Conservation (phyloP, 2,797 vertebrate species). For the Gobio occitaniae region DNA sequence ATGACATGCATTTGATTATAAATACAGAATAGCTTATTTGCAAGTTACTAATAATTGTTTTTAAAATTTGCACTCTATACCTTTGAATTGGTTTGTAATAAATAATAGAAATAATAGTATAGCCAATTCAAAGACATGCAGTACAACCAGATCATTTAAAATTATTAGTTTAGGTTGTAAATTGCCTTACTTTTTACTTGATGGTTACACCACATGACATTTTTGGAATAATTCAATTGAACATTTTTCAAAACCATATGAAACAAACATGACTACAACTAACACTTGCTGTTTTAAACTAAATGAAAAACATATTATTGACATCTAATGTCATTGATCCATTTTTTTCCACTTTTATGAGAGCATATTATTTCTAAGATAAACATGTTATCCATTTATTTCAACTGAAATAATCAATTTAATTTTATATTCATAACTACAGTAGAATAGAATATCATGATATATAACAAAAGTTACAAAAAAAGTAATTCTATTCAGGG, state of each 20-base stretch:
- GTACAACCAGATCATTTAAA: not conserved
- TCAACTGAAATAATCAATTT: not conserved
- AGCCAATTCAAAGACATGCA: not conserved
- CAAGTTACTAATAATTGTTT: not conserved
- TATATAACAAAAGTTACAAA: not conserved
- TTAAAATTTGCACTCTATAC: no score
- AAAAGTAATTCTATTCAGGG: not conserved
- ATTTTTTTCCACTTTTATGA: not conserved
- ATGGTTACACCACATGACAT: not conserved
- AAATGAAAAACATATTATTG: not conserved
- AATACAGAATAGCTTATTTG: not conserved
- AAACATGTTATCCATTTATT: not conserved
- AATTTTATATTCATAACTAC: not conserved
- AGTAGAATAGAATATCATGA: not conserved
- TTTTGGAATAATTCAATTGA: not conserved
- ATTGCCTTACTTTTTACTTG: not conserved
- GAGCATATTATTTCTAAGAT: not conserved
- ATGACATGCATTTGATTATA: not conserved
- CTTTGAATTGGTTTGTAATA: not conserved
- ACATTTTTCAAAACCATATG: not conserved
- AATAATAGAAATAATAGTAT: not conserved
- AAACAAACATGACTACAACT: not conserved
- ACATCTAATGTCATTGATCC: not conserved
- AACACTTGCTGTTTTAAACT: not conserved
- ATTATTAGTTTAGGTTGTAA: not conserved